These are phyloP conservation scores for Zaprionus ornatus DNA, from an alignment of 1,140 invertebrate species.

Conservation along the genomic window DNA sequence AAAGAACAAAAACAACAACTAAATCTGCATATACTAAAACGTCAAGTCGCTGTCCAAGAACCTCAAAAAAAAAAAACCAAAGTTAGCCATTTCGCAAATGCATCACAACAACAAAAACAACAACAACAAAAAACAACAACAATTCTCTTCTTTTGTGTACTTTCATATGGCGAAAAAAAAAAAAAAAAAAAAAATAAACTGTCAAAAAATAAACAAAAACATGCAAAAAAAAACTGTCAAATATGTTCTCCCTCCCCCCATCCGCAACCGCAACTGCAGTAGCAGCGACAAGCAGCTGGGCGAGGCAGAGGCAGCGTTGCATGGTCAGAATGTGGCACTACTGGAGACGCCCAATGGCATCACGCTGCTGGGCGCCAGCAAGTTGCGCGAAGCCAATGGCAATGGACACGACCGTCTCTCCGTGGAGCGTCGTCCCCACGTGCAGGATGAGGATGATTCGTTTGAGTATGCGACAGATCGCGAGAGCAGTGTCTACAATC, in stretches of 20 bases:
- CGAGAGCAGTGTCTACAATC: constrained; percentile 79
- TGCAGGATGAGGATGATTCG: constrained; percentile 70
- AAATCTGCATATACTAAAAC: constrained; percentile 74
- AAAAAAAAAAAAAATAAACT: constrained; percentile 23
- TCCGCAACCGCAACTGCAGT: background rate
- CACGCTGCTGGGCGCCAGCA: constrained; percentile 67
- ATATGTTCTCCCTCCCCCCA: constrained; percentile 24
- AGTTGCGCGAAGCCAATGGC: constrained; percentile 52
- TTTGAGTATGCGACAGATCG: constrained; percentile 81
- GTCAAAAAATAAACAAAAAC: constrained; percentile 17
- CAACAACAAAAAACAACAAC: constrained; percentile 25
- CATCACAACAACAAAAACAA: constrained; percentile 54
- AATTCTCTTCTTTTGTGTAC: constrained; percentile 61
- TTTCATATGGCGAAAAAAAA: constrained; percentile 57
- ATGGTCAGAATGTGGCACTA: constrained; percentile 74
- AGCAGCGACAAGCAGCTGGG: constrained; percentile 64
- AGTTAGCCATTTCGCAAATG: constrained; percentile 71
- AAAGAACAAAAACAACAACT: constrained; percentile 39
- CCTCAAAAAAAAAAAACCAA: constrained; percentile 31
- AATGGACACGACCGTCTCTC: constrained; percentile 57
- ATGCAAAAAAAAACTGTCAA: constrained; percentile 44
- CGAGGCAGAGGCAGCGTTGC: constrained; percentile 40
- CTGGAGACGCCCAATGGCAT: constrained; percentile 80
- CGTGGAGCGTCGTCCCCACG: constrained; percentile 52
- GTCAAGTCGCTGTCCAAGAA: constrained; percentile 70